phyloP scores from a whole-genome alignment of 2,113 vertebrate species.

The Psittacula cyanocephala region DNA sequence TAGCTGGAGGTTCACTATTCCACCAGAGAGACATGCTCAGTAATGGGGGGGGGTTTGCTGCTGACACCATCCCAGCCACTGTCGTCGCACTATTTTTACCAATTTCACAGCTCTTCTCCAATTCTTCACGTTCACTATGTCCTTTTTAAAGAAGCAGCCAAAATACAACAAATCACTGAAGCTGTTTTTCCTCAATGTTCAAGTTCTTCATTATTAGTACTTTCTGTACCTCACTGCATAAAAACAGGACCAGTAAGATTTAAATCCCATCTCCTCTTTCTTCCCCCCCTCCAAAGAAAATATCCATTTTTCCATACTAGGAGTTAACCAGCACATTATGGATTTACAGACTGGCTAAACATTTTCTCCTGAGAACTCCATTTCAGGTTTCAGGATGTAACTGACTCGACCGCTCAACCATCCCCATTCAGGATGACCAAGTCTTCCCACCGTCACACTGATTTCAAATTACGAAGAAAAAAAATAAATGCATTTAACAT shows the following conservation, averaged over 20 bases:
- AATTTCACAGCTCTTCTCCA: neutral
- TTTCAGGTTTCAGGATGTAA: neutral
- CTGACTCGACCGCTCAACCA: neutral
- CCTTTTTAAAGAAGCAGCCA: neutral
- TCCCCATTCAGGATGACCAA: neutral
- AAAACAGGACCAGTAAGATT: neutral
- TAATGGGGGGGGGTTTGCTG: rapidly evolving
- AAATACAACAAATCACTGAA: neutral
- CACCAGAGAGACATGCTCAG: neutral
- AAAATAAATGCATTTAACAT: neutral
- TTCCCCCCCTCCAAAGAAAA: neutral
- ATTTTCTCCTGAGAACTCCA: neutral
- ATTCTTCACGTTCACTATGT: neutral
- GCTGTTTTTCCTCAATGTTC: neutral
- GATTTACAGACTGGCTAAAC: neutral
- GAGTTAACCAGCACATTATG: neutral
- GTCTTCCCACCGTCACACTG: neutral
- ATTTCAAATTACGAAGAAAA: neutral
- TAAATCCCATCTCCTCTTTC: neutral
- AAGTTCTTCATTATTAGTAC: neutral
- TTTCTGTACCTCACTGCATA: neutral
- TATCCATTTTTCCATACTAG: neutral
- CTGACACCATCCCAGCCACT: neutral
- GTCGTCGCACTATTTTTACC: neutral
- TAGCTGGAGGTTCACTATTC: neutral